These are phyloP conservation scores for Calliphora vomitoria DNA, from an alignment of 2,888 invertebrate species.

Conservation along the genomic window DNA sequence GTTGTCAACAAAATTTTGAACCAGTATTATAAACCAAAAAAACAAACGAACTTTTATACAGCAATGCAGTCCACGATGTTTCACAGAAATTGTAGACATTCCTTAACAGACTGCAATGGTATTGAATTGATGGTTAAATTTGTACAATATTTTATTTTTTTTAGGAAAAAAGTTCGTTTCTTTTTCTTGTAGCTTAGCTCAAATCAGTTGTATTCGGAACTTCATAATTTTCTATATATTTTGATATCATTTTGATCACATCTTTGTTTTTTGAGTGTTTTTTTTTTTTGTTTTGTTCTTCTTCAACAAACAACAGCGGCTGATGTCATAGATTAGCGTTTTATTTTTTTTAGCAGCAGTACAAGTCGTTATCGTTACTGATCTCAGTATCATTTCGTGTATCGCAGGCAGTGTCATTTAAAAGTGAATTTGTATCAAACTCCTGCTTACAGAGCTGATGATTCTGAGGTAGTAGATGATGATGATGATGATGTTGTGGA, in stretches of 20 bases:
- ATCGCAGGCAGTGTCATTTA: constrained; percentile 66
- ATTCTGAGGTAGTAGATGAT: constrained; percentile 59
- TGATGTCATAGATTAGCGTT: constrained; percentile 77
- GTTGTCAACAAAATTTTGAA: constrained; percentile 31
- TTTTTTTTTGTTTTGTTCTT: constrained; percentile 21
- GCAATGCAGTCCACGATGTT: neutral
- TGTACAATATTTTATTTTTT: neutral
- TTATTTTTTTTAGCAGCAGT: constrained; percentile 79
- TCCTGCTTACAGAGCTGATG: constrained; percentile 70
- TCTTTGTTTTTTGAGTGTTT: constrained; percentile 65
- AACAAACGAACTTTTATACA: constrained; percentile 58
- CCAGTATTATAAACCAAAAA: constrained; percentile 74
- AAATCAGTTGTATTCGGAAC: constrained; percentile 85
- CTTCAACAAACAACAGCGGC: constrained; percentile 75
- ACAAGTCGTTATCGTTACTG: constrained; percentile 78
- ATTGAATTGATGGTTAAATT: constrained; percentile 6
- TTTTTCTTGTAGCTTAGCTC: constrained; percentile 81
- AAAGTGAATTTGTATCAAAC: constrained; percentile 67
- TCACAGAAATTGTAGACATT: neutral
- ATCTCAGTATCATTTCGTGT: constrained; percentile 69
- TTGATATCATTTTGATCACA: constrained; percentile 73
- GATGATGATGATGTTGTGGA: constrained; percentile 37
- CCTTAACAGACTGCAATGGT: constrained; percentile 23
- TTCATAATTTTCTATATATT: constrained; percentile 72
- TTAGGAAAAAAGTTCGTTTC: constrained; percentile 75